A percentile compares a stretch with the other conserved stretches of the same genome.
phyloP scores from a whole-genome alignment of 2,797 vertebrate species.

The Ciconia nigra region DNA sequence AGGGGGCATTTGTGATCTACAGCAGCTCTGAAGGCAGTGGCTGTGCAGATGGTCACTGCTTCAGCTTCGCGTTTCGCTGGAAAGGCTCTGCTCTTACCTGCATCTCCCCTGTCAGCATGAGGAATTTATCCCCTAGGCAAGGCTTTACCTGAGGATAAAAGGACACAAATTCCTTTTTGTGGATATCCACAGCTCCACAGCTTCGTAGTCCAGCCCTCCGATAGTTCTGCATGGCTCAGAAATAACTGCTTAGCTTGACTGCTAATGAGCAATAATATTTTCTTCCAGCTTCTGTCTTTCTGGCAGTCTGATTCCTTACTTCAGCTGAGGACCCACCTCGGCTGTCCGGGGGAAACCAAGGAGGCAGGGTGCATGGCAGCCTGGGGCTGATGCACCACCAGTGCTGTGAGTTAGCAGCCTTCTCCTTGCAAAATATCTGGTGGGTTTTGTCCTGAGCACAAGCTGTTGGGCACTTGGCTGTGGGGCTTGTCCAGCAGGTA shows the following conservation, averaged over 20 bases:
- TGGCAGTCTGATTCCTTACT: rapidly evolving
- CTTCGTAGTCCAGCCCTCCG: rapidly evolving
- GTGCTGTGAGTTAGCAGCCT: rapidly evolving
- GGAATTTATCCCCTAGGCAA: not conserved
- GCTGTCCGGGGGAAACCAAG: rapidly evolving
- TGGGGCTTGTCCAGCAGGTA: not conserved
- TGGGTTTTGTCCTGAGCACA: not conserved
- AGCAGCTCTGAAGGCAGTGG: not conserved
- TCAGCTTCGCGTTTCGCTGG: not conserved
- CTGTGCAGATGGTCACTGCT: not conserved
- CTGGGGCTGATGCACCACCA: rapidly evolving
- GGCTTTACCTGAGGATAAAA: not conserved
- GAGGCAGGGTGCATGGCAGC: not conserved
- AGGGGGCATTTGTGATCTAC: not conserved
- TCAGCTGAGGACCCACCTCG: rapidly evolving
- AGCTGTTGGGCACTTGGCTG: not conserved
- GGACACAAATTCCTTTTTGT: not conserved
- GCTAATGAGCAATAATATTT: rapidly evolving
- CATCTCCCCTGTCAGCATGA: rapidly evolving
- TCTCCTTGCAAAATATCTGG: not conserved
- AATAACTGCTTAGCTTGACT: rapidly evolving
- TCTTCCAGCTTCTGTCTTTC: not conserved
- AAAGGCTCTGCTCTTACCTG: not conserved
- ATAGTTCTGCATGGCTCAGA: rapidly evolving
- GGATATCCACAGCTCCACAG: not conserved